These are phyloP conservation scores for Netelia virgata DNA, from an alignment of 2,888 invertebrate genomes.

Conservation along the genomic window DNA sequence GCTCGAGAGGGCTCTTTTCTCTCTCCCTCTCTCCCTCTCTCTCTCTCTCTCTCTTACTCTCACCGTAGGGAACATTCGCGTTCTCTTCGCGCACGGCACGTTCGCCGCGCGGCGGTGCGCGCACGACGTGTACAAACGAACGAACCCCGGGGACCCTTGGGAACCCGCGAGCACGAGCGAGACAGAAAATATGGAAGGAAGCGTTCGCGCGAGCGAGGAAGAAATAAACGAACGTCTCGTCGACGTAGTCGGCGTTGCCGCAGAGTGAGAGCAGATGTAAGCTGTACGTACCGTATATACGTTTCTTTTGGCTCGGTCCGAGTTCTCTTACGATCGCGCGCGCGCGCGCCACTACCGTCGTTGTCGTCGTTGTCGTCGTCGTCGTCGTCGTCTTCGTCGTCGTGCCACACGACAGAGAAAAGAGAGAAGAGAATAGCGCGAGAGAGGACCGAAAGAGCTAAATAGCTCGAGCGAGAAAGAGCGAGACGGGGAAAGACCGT, in stretches of 20 bases:
- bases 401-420: slow-evolving; percentile 54
- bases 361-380: too few species aligned
- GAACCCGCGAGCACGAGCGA: slow-evolving; percentile 51
- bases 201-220: slow-evolving; percentile 26
- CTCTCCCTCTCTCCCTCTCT: slow-evolving; percentile 61
- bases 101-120: slow-evolving; percentile 57
- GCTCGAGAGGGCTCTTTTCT: slow-evolving; percentile 72
- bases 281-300: slow-evolving; percentile 53
- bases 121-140: slow-evolving; percentile 61
- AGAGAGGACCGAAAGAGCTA: slow-evolving; percentile 62
- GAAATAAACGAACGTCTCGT: slow-evolving; percentile 58
- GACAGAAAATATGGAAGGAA: slow-evolving; percentile 9
- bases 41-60: slow-evolving; percentile 54
- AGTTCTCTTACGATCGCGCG: slow-evolving; percentile 52
- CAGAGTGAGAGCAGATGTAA: slow-evolving; percentile 73
- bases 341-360: slow-evolving; percentile 45
- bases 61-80: slow-evolving; percentile 14
- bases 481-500: slow-evolving; percentile 73
- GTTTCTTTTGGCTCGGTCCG: slow-evolving; percentile 53
- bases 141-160: slow-evolving; percentile 51
- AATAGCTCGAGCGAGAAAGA: slow-evolving; percentile 69
- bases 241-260: slow-evolving; percentile 55
- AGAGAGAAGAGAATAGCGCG: slow-evolving; percentile 54
- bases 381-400: too few species aligned
- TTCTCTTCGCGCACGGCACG: slow-evolving; percentile 55